Evolutionary conservation across 2,888 invertebrate genomes (phyloP), one percentile per base, ranked within the genome.

Genomic region (Spialia ferax): DNA sequence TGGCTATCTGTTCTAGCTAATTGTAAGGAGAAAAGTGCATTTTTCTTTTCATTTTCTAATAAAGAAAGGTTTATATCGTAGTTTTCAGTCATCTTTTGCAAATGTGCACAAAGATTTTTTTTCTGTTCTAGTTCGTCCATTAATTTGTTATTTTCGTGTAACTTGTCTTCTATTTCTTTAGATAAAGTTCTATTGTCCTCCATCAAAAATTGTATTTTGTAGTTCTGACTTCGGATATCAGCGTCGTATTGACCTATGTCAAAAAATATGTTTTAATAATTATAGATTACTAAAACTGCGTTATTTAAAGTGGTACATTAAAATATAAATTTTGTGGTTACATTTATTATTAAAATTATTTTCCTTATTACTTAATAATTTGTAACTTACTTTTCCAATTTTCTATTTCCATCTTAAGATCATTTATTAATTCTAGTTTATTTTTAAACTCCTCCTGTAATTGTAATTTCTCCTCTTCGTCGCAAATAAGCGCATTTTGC

Each of bases 381-480:
- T 1, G 18, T 18, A 52, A 29, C 65, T 75, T 80, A 93, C 93
- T 83, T 82, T 87, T 91, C 86, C 87, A 89, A 63, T 87, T 82
- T 71, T 89, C 90, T 42, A 91, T 80, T 77, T 90, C 83, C 72
- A 83, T 75, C 72, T 77, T 85, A 1, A 91, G 78, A n/a, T 84
- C 78, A 75, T 86, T 87, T 18, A 91, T 88, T 15, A 83, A 60
- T 72, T 81, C 75, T n/a, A 89, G 76, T 59, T 89, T 86, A 61
- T 83, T 80, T 78, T 88, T 77, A 69, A 84, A 87, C 68, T 87
- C 81, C 15, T 84, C 77, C 73, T 88, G 83, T 26, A 90, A 67
- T 15, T 81, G 78, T 70, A 83, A 79, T 70, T 90, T 91, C 79
- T 91, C 93, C 69, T 91, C 88, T 72, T 91, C 87, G 63, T 78